These are phyloP conservation scores for Prionace glauca DNA, from an alignment of 2,797 vertebrate species.

Conservation along the genomic window DNA sequence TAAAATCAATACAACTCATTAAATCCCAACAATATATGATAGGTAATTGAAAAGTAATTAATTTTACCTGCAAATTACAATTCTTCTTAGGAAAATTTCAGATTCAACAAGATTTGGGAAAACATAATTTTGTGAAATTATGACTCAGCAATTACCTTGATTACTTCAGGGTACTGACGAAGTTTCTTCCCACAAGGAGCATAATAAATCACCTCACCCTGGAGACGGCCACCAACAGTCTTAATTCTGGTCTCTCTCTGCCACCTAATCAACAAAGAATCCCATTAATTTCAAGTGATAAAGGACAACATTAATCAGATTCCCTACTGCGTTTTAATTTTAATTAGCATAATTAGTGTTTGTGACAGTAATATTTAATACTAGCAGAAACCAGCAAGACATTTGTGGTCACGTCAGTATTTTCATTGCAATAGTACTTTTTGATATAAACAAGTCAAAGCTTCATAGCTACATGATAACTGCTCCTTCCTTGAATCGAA, in stretches of 20 bases:
- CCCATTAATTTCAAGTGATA: background rate
- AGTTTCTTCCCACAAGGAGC: conserved; percentile 92
- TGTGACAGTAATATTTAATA: background rate
- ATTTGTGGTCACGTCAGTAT: background rate
- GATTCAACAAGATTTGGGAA: background rate
- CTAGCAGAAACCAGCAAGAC: background rate
- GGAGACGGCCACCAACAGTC: conserved; percentile 72
- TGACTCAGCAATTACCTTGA: conserved; percentile 69
- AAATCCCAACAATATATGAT: background rate
- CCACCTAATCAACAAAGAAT: conserved; percentile 64
- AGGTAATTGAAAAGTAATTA: background rate
- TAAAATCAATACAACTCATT: background rate
- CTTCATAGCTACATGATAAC: background rate
- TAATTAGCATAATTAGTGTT: background rate
- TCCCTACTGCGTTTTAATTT: background rate
- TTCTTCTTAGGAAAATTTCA: background rate
- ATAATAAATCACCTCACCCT: conserved; percentile 86
- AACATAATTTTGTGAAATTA: background rate
- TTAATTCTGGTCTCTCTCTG: conserved; percentile 85
- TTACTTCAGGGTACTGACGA: conserved; percentile 85
- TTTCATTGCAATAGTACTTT: background rate
- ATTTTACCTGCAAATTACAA: background rate
- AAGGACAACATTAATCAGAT: background rate
- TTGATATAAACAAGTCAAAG: background rate
- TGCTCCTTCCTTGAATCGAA: background rate